Base-by-base conservation (phyloP, 2,797 vertebrate genomes). In the Myotis findleyi region DNA sequence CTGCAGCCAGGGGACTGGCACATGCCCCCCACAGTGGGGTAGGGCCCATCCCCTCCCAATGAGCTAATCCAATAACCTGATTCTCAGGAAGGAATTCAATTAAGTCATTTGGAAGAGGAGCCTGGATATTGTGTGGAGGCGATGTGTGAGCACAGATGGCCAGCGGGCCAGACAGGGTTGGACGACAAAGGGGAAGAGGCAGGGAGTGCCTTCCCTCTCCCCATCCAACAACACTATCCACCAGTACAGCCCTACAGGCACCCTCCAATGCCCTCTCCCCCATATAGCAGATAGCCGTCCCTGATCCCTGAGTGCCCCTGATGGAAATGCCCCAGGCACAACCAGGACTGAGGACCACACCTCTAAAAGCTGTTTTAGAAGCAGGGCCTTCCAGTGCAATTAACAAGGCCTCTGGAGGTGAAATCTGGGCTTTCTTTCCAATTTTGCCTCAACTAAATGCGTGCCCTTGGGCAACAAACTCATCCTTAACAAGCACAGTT, bases 241-340 rank as follows among this genome's bases (percentile, higher is more conserved):
- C 53, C 33, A 47, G 9, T 4, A 20, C 59, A 23, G 1, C 11
- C 30, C 57, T 49, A 20, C 1, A 38, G 44, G 20, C 14, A 57
- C n/a, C 59, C 59, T 71, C 36, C 93, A 79, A 87, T 87, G 91
- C n/a, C 72, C 62, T 66, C 25, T 87, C 47, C 66, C 91, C 91
- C 47, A 47, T 2, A 47, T 1, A 47, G 47, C 80, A 14, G 0
- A 10, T 18, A 81, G 47, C 23, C 76, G 49, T 87, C 64, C 64
- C 59, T 8, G 11, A 68, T 87, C 64, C 59, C 59, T 8, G 11
- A 68, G 36, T 33, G 27, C 16, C 41, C 77, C 41, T 20, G 51
- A 17, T 49, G 33, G 41, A 77, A 76, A 1, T 6, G 33, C 49
- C 68, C 20, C 6, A 77, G 68, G 49, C 10, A 33, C 12, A 77